These are phyloP conservation scores for Myotis planiceps DNA, from an alignment of 2,797 vertebrate genomes.

Conservation along the genomic window DNA sequence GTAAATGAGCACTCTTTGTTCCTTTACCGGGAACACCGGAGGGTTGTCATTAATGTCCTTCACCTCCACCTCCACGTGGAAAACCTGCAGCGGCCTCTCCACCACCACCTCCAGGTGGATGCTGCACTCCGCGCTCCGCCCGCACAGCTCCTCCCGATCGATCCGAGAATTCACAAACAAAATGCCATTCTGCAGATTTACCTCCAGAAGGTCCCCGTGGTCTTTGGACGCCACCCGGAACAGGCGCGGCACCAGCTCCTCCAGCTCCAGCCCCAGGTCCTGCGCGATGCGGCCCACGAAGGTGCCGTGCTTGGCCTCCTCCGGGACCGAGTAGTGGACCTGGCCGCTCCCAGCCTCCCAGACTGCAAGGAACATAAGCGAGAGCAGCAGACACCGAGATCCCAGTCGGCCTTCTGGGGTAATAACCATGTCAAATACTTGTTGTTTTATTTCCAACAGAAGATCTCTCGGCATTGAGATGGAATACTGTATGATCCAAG, in stretches of 20 bases:
- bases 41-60: constrained; percentile 52
- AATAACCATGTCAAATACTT: too few relatives aligned
- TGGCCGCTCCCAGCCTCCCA: constrained; percentile 24
- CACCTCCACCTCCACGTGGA: background rate
- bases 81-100: constrained; percentile 87
- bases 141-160: constrained; percentile 90
- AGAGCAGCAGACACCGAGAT: too few relatives aligned
- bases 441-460: too few relatives aligned
- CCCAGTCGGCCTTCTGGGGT: too few relatives aligned
- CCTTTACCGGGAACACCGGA: constrained; percentile 76
- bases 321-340: constrained; percentile 74
- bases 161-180: constrained; percentile 87
- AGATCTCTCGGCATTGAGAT: too few relatives aligned
- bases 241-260: constrained; percentile 88
- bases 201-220: constrained; percentile 85
- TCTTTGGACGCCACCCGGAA: constrained; percentile 83
- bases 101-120: constrained; percentile 95
- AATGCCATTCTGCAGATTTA: constrained; percentile 89
- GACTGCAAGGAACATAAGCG: constrained; percentile 85
- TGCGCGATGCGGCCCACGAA: constrained; percentile 91
- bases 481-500: too few relatives aligned
- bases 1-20: too few relatives aligned
- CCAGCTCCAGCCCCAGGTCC: constrained; percentile 93
- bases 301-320: constrained; percentile 88
- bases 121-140: constrained; percentile 87